phyloP scores from a whole-genome alignment of 2,113 vertebrate species.

The Dasypus novemcinctus region DNA sequence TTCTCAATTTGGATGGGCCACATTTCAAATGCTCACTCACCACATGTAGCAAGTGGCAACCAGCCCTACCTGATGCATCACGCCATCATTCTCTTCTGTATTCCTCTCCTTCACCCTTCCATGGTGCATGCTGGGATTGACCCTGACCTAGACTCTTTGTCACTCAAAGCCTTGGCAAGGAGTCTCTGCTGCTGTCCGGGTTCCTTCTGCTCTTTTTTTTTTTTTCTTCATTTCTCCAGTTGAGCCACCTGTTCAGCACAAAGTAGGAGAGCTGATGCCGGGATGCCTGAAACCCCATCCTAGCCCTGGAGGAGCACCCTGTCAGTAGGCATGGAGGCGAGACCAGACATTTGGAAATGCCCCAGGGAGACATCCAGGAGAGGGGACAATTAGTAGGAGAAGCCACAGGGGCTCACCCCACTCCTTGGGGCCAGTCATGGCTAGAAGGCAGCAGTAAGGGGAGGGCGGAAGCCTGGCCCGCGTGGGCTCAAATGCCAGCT shows the following conservation, averaged over 20 bases:
- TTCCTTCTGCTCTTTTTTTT: too few species aligned
- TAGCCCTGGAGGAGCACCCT: neutral
- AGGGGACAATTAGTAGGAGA: neutral
- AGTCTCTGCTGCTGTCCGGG: neutral
- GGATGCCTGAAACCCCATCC: too few species aligned
- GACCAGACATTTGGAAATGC: neutral
- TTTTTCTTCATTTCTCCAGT: neutral
- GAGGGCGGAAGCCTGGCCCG: neutral
- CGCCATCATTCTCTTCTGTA: neutral
- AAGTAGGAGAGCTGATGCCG: neutral
- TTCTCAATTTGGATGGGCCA: neutral
- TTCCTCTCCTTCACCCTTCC: neutral
- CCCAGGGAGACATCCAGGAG: neutral
- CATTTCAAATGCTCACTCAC: neutral
- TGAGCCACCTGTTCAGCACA: neutral
- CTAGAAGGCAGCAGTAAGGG: accelerated
- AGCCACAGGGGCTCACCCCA: neutral
- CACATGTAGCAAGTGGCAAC: neutral
- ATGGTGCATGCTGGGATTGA: neutral
- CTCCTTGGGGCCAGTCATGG: neutral
- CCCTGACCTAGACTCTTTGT: neutral
- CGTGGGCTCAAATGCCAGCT: neutral
- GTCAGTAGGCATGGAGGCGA: neutral
- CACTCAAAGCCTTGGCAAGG: neutral
- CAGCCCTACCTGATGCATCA: neutral